Percentiles rank a stretch among this genome's conserved stretches.
These are phyloP conservation scores for Noctua fimbriata DNA, from an alignment of 2,888 invertebrate species.

Conservation along the genomic window DNA sequence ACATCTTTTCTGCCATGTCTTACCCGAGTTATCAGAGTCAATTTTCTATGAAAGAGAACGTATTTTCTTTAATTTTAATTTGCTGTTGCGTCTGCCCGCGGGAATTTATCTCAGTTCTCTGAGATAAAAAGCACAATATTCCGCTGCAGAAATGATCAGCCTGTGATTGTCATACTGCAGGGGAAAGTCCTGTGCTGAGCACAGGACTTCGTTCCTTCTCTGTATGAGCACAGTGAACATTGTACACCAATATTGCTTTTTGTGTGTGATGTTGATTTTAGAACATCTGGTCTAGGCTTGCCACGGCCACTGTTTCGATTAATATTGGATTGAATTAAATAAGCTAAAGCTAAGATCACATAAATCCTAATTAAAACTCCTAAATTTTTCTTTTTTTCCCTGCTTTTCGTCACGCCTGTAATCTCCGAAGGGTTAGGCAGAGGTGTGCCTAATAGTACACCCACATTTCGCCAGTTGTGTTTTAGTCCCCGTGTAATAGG, in stretches of 20 bases:
- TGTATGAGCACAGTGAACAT: no score
- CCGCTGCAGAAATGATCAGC: not conserved
- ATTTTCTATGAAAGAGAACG: not conserved
- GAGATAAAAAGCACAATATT: constrained; percentile 9
- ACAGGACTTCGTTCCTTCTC: no score
- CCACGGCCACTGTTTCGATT: not conserved
- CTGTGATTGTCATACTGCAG: not conserved
- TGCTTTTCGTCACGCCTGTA: no score
- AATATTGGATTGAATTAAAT: not conserved
- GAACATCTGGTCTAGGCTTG: not conserved
- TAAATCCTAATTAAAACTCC: no score
- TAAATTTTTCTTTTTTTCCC: no score
- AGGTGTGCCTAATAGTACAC: not conserved
- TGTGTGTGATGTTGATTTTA: not conserved
- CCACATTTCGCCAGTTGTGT: not conserved
- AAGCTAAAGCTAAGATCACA: not conserved
- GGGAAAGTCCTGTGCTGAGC: not conserved
- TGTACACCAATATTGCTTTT: not conserved
- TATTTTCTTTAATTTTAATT: constrained; percentile 30
- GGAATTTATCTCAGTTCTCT: constrained; percentile 25
- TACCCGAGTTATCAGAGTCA: not conserved
- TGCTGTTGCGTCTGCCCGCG: constrained; percentile 1
- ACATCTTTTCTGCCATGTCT: not conserved
- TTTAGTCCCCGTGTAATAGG: not conserved
- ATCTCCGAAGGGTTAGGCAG: not conserved